Base-by-base conservation (phyloP, 2,888 invertebrate species). In the Argyresthia albistria region DNA sequence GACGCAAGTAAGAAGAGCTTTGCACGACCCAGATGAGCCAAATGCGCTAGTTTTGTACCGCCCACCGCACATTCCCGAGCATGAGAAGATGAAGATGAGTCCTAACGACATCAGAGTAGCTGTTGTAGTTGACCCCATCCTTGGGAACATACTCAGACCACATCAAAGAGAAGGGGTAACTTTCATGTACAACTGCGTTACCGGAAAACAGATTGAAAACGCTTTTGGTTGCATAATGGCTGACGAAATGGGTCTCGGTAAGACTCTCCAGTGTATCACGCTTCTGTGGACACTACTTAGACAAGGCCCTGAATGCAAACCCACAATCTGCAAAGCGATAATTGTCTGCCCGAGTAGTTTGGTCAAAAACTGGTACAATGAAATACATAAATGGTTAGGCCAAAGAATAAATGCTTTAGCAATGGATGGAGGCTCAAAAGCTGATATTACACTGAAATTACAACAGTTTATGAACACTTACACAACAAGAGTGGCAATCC, bases 181-280 rank as follows among this genome's bases (percentile, higher is more conserved):
- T 71, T 99, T 99, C 73, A 98, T 99, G 98, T 99, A 97, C 70
- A 98, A 99, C 73, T 99, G 99, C 84, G 98, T 99, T 3, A 97
- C 96, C 8, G 99, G 99, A 0, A 88, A 90, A 43, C 94, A 96
- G 65, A 97, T 97, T 60, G 93, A 94, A 54, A 90, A 91, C 56
- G 94, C 94, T 35, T 93, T 90, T 76, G 99, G 99, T 0, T 99
- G 99, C 66, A 99, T 99, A 48, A 99, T 99, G 99, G 99, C 99
- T 3, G 99, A 99, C 81, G 99, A 99, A 90, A 99, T 99, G 99
- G 98, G 89, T 63, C 88, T 99, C 39, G 99, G 99, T 1, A 99
- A 99, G 83, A 99, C 99, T 0, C 83, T 99, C 9, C 99, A 99
- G 75, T 99, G 99, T 74, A 98, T 99, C 54, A 95, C 98, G 0